phyloP scores from a whole-genome alignment of 2,113 vertebrate species.

The Columbina picui region DNA sequence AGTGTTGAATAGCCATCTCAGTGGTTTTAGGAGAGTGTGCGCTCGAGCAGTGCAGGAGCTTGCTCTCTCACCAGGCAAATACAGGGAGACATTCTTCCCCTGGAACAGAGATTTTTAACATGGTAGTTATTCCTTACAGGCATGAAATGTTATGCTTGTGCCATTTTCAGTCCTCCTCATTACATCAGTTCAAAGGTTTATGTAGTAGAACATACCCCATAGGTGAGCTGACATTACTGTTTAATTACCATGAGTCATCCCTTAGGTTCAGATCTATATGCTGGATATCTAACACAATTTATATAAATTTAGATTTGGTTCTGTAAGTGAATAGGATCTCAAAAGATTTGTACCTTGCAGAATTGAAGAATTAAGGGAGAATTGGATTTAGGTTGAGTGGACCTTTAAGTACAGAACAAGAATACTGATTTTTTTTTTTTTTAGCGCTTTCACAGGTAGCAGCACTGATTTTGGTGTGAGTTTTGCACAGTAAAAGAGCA shows the following conservation, averaged over 20 bases:
- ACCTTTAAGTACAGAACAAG: neutral
- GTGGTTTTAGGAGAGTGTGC: neutral
- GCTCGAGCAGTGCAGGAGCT: neutral
- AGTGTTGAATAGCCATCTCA: neutral
- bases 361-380: neutral
- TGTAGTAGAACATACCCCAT: neutral
- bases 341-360: neutral
- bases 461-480: slow-evolving; percentile 42
- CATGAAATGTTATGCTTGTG: neutral
- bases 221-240: slow-evolving; percentile 8
- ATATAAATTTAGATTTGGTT: neutral
- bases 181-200: neutral
- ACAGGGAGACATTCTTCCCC: neutral
- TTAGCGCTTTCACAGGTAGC: neutral
- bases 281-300: neutral
- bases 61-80: neutral
- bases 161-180: neutral
- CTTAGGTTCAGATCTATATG: neutral
- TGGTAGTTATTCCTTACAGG: neutral
- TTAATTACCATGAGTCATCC: neutral
- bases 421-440: neutral
- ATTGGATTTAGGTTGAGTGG: neutral
- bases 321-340: neutral
- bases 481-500: slow-evolving; percentile 39
- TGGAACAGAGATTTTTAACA: neutral